Evolutionary conservation across 1,140 invertebrate species (phyloP).

Genomic region (Paralvinella palmiformis): DNA sequence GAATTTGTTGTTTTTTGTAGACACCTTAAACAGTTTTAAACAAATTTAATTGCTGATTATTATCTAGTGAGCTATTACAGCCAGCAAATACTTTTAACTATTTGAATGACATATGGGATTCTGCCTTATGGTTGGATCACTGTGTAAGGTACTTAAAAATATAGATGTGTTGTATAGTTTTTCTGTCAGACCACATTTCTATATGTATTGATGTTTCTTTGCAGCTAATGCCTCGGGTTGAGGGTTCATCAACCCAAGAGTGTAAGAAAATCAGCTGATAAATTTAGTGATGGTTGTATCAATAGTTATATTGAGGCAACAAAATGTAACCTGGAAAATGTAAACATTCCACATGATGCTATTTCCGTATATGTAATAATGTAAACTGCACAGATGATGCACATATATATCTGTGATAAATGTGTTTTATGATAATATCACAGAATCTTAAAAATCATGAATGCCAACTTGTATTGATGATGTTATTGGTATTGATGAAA

Average conservation of each 20-base stretch:
- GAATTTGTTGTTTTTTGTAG: background rate
- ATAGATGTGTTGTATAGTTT: background rate
- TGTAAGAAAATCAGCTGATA: background rate
- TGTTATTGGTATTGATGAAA: too few species aligned
- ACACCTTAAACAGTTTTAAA: constrained; percentile 2
- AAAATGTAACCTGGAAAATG: background rate
- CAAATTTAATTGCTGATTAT: background rate
- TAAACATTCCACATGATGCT: constrained; percentile 3
- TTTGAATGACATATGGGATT: background rate
- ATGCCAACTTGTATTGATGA: too few species aligned
- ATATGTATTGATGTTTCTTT: background rate
- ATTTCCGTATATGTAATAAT: background rate
- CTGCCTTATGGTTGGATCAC: constrained; percentile 5
- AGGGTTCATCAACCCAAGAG: background rate
- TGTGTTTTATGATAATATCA: too few species aligned
- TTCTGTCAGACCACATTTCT: background rate
- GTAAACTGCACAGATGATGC: constrained; percentile 1
- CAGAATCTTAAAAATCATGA: too few species aligned
- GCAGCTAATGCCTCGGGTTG: background rate
- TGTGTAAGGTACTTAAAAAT: constrained; percentile 1
- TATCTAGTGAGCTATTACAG: constrained; percentile 2
- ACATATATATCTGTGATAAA: too few species aligned
- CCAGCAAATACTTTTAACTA: constrained; percentile 4
- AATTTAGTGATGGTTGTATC: constrained; percentile 1
- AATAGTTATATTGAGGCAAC: constrained; percentile 3